A percentile compares a stretch with the other conserved stretches of the same genome.
These are phyloP conservation scores for Picus viridis DNA, from an alignment of 2,797 vertebrate genomes.

Conservation along the genomic window DNA sequence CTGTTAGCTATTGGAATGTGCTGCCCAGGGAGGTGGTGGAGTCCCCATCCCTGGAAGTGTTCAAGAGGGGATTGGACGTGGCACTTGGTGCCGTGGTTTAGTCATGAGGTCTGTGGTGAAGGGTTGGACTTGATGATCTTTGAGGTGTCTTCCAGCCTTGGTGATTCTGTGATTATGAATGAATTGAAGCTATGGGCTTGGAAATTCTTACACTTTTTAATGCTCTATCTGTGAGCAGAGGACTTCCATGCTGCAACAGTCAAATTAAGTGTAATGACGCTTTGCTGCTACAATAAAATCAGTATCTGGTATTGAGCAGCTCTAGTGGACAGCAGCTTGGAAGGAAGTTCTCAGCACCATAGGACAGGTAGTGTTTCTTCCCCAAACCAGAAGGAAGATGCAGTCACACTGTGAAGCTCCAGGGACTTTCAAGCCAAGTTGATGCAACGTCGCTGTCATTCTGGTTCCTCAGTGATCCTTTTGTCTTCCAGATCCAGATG, in stretches of 20 bases:
- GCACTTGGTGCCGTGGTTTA: too few relatives aligned
- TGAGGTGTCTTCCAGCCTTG: too few relatives aligned
- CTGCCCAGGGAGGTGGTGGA: too few relatives aligned
- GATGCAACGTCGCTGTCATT: neutral
- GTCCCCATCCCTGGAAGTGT: too few relatives aligned
- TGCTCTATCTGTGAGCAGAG: neutral
- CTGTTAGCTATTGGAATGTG: too few relatives aligned
- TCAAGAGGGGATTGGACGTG: too few relatives aligned
- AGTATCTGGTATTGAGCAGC: neutral
- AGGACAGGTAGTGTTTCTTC: neutral
- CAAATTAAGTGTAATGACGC: neutral
- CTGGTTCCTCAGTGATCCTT: neutral
- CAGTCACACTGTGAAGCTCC: neutral
- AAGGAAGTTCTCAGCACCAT: neutral
- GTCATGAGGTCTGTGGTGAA: too few relatives aligned
- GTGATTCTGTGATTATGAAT: neutral
- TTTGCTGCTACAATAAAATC: neutral
- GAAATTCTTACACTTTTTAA: neutral
- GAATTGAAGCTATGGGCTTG: neutral
- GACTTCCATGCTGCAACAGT: neutral
- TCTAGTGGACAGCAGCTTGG: neutral
- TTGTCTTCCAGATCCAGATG: slow-evolving; percentile 63
- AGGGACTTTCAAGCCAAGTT: neutral
- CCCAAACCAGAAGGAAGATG: neutral
- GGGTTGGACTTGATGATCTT: too few relatives aligned